Evolutionary conservation across 1,140 invertebrate species (phyloP), one percentile per base, ranked within the genome.

Genomic region (Zaprionus capensis): DNA sequence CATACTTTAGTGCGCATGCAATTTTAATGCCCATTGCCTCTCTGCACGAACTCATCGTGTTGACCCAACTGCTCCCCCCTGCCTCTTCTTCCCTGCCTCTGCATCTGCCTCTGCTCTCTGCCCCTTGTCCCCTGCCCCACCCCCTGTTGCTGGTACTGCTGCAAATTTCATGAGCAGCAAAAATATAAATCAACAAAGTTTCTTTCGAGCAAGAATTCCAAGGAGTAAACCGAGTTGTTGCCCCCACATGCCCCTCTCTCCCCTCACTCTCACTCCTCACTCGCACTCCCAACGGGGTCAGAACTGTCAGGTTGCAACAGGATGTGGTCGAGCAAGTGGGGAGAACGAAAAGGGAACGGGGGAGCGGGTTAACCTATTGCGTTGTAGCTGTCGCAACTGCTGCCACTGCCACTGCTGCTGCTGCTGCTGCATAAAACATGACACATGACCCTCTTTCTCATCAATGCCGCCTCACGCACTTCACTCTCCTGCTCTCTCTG

Each of bases 151-250:
- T 67, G n/a, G n/a, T 65, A 31, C 38, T 71, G 31, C 59, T 77
- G 80, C 72, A 78, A 87, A 56, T 83, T 87, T 87, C 68, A 86
- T 86, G 83, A 86, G 83, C 61, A 77, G 51, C 79, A 73, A 80
- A 87, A 83, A 80, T 88, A 87, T 87, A 87, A 83, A 87, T 87
- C 83, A 88, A 88, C 83, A 87, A 80, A 87, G 80, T 87, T 88
- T 44, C 64, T 59, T 64, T 63, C 66, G 1, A 59, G 31, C 53
- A 57, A 51, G 44, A 57, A 15, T 73, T 46, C 64, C 56, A 62
- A 55, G 68, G 22, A 70, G 49, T 69, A 31, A 36, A 69, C 20
- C 49, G 44, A 63, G 51, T 46, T 46, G 26, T 11, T 31, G 24
- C 24, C 24, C 22, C 24, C 41, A 6, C 38, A 12, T 2, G 1